A percentile compares a stretch with the other conserved stretches of the same genome.
phyloP scores from a whole-genome alignment of 2,113 vertebrate species.

The Mobula birostris region DNA sequence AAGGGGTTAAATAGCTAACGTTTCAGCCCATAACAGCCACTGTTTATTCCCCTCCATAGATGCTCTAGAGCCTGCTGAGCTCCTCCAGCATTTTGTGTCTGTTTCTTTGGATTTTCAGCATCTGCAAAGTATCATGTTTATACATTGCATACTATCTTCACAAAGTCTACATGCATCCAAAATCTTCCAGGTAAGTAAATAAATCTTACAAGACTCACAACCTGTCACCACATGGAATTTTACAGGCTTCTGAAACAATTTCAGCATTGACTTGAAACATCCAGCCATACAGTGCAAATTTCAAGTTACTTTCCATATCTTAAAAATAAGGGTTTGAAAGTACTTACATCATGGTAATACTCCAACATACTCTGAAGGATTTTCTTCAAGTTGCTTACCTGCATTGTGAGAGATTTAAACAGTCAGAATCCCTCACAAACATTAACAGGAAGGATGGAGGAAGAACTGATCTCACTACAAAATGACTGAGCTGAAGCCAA shows the following conservation, averaged over 20 bases:
- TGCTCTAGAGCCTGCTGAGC: no score
- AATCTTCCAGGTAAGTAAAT: background rate
- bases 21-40: no score
- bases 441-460: no score
- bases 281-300: background rate
- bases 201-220: background rate
- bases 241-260: background rate
- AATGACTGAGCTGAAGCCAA: no score
- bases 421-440: background rate
- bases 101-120: no score
- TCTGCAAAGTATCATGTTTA: no score
- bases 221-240: background rate
- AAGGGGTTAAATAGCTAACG: no score
- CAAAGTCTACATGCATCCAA: background rate
- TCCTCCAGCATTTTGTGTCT: no score
- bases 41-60: no score
- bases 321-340: background rate
- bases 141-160: background rate
- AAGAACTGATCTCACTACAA: no score
- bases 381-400: slow-evolving; percentile 82
- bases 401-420: slow-evolving; percentile 34
- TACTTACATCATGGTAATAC: slow-evolving; percentile 80
- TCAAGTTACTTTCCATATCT: background rate
- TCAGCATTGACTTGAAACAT: background rate
- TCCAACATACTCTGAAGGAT: slow-evolving; percentile 76